These are phyloP conservation scores for Drosophila kanapiae DNA, from an alignment of 1,140 invertebrate species.

Conservation along the genomic window DNA sequence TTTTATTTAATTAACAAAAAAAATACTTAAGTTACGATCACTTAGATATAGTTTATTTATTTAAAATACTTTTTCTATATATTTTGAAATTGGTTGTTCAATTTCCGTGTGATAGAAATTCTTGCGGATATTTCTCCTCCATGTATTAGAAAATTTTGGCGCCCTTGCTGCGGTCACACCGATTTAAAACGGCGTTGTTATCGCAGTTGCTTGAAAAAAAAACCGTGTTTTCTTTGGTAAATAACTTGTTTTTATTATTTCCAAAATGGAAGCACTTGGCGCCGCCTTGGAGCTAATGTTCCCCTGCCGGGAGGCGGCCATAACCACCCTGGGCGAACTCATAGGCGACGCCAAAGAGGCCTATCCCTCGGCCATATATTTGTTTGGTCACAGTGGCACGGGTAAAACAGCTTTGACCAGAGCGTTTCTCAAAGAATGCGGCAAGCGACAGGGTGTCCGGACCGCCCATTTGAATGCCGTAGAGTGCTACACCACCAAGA, in stretches of 20 bases:
- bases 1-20: no score
- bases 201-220: constrained; percentile 20
- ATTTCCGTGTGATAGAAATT: no score
- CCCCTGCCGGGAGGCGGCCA: constrained; percentile 87
- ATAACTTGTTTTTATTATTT: neutral
- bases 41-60: no score
- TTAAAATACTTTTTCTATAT: no score
- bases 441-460: constrained; percentile 87
- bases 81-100: no score
- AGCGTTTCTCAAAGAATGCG: constrained; percentile 85
- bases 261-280: constrained; percentile 53
- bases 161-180: constrained; percentile 16
- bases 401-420: constrained; percentile 91
- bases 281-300: constrained; percentile 52
- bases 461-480: constrained; percentile 91
- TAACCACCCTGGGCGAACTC: constrained; percentile 87
- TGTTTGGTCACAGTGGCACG: constrained; percentile 92
- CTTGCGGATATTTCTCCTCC: neutral
- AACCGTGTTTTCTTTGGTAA: neutral
- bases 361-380: constrained; percentile 89
- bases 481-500: constrained; percentile 91
- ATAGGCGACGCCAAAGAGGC: constrained; percentile 87
- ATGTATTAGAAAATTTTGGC: neutral
- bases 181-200: neutral
- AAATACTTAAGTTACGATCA: no score